Evolutionary conservation across 2,797 vertebrate genomes (phyloP).

Genomic region (Spinus pinus): DNA sequence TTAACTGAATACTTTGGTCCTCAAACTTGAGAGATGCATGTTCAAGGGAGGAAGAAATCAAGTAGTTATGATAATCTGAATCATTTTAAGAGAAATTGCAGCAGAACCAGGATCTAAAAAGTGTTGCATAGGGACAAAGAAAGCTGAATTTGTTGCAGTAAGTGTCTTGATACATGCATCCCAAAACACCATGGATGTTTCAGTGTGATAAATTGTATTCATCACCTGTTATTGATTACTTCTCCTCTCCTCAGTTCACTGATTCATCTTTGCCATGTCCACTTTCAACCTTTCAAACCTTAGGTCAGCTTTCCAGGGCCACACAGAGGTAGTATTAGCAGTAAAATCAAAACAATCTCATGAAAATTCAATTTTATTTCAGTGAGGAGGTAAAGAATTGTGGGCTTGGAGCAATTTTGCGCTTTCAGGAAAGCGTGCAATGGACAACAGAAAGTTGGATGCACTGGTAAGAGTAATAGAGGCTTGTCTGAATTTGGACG

Average conservation of each 20-base stretch:
- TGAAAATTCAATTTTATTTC: background rate
- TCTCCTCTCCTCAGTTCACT: background rate
- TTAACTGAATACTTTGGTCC: background rate
- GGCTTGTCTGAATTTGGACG: background rate
- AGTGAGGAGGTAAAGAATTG: background rate
- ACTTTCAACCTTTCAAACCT: background rate
- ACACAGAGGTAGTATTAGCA: background rate
- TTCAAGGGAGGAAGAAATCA: background rate
- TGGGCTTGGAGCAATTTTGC: background rate
- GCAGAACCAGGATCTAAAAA: background rate
- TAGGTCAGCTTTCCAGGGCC: background rate
- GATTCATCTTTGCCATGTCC: background rate
- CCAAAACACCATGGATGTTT: background rate
- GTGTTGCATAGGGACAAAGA: background rate
- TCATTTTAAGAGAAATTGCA: background rate
- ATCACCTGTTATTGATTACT: conserved; percentile 9
- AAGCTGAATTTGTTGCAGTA: background rate
- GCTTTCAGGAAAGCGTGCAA: background rate
- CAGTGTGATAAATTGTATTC: background rate
- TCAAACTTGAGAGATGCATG: background rate
- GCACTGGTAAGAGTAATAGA: background rate
- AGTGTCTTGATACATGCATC: background rate
- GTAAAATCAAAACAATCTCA: background rate
- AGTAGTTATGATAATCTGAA: background rate
- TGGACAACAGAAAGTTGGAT: background rate